These are phyloP conservation scores for Mesocricetus auratus DNA, from an alignment of 2,113 vertebrate species.

Conservation along the genomic window DNA sequence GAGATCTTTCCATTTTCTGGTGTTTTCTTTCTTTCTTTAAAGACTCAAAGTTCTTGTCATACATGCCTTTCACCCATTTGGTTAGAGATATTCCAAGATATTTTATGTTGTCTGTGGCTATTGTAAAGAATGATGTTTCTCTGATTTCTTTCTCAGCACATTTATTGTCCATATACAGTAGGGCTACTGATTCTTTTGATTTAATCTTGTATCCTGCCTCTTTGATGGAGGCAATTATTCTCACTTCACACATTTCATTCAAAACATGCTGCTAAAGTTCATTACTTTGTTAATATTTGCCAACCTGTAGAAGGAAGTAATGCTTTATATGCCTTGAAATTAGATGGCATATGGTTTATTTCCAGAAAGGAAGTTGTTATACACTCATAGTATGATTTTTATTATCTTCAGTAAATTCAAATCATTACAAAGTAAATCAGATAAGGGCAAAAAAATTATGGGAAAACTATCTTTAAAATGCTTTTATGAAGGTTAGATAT, in stretches of 20 bases:
- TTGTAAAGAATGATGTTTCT: no score
- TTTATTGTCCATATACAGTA: no score
- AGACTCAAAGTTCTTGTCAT: no score
- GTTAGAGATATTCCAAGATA: no score
- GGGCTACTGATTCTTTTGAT: no score
- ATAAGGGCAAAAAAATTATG: not conserved
- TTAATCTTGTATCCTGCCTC: no score
- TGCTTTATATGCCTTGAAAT: conserved; percentile 63
- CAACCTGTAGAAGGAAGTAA: conserved; percentile 19
- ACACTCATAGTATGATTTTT: conserved; percentile 52
- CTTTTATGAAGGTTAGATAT: not conserved
- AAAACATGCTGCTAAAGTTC: not conserved
- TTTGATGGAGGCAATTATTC: no score
- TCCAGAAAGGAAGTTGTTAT: not conserved
- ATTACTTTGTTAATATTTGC: not conserved
- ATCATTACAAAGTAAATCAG: conserved; percentile 72
- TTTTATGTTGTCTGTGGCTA: no score
- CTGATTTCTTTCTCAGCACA: no score
- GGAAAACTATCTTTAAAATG: not conserved
- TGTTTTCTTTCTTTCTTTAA: no score
- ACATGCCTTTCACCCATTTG: no score
- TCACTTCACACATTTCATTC: not conserved
- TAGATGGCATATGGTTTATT: conserved; percentile 21
- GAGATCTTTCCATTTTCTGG: no score
- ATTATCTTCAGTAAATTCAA: conserved; percentile 63